phyloP scores from a whole-genome alignment of 2,113 vertebrate genomes.

The Melierax canorus region DNA sequence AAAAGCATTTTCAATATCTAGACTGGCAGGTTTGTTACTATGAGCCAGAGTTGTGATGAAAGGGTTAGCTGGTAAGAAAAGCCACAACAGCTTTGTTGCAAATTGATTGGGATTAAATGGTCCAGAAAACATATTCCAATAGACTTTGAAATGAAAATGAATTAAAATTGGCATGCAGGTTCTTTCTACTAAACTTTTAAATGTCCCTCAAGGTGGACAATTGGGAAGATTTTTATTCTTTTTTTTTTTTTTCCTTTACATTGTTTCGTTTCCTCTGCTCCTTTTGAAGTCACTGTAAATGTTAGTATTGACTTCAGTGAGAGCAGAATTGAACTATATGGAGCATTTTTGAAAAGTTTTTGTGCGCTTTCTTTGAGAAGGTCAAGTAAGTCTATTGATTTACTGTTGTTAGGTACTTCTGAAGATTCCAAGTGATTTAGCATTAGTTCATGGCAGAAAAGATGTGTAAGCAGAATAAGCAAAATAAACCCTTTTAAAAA shows the following conservation, averaged over 20 bases:
- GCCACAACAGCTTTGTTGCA: background rate
- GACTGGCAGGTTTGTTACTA: background rate
- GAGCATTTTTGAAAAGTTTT: background rate
- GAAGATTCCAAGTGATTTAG: background rate
- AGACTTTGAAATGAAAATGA: background rate
- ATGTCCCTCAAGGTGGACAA: background rate
- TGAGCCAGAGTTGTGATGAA: background rate
- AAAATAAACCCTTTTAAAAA: background rate
- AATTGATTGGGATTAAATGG: background rate
- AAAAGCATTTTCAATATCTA: background rate
- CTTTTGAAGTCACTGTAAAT: background rate
- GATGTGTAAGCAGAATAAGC: background rate
- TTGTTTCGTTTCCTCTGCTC: background rate
- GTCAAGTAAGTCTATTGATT: background rate
- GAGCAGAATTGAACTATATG: background rate
- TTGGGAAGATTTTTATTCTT: accelerated
- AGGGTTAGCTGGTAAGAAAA: background rate
- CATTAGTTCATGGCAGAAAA: background rate
- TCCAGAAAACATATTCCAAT: background rate
- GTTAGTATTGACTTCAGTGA: background rate
- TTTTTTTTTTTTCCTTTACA: background rate
- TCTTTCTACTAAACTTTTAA: background rate
- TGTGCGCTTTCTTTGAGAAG: background rate
- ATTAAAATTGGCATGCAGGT: background rate
- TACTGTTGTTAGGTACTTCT: background rate